Evolutionary conservation across 2,888 invertebrate genomes (phyloP), one percentile per base, ranked within the genome.

Genomic region (Nomada lathburiana): DNA sequence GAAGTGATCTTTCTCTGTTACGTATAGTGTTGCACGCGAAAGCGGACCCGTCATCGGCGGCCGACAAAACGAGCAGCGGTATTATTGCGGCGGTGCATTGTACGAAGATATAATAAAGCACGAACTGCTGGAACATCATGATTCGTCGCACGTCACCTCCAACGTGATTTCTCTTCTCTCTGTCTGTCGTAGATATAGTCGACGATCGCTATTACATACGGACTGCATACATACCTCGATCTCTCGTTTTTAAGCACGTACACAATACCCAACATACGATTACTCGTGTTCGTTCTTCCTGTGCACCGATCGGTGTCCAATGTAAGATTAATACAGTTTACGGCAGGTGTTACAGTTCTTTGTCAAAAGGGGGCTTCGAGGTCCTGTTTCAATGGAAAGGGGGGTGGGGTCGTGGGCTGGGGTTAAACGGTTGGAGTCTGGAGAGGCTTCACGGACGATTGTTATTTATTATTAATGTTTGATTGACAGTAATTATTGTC

Each of bases 91-190:
- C 81, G 80, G 85, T 77, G 82, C 86, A 88, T 89, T 92, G 92
- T 92, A 92, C 86, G 89, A 91, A 90, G 88, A 89, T 85, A 90
- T 89, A 92, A 92, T 92, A 92, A 92, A 92, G 91, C 91, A 91
- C 90, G 89, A 91, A 90, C 84, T 88, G 90, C 88, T 91, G 89
- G 88, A 89, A 90, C 88, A 92, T 83, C 86, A 87, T 85, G 85
- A 86, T 80, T 91, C 85, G 84, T 86, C 88, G 85, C 89, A 90
- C 90, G 89, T 88, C 87, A 89, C 90, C 87, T 87, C 84, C 86
- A 89, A 88, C 84, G 89, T 85, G 91, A 89, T 82, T 86, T 89
- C 86, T 88, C 71, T 82, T 70, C 73, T 86, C 69, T 78, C 72
- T 83, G 75, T 83, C 74, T 83, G 85, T 82, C 83, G 85, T 89